Evolutionary conservation across 2,113 vertebrate genomes (phyloP), one percentile per base, ranked within the genome.

Genomic region (Tricholaema leucomelas): DNA sequence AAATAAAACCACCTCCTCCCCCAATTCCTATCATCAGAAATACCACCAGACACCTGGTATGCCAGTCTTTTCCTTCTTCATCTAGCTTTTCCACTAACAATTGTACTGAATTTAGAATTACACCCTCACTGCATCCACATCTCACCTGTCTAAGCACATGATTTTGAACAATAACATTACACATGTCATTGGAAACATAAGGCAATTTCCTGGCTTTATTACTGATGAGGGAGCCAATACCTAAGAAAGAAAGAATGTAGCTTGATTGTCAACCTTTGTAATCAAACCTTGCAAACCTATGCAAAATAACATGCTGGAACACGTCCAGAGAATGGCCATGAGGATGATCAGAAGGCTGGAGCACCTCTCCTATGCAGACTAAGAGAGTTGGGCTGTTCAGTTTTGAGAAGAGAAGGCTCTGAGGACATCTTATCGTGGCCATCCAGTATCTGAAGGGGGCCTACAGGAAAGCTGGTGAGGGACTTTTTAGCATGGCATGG

Each of bases 211-310:
- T 44, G 12, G 0, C 6, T 42, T 86, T 58, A 35, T 54, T 67
- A 81, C 52, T 44, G 60, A 52, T 33, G 15, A 60, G 54, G 33
- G 25, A 79, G 11, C 81, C 0, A 0, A 72, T 44, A 64, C 10
- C 25, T 30, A 66, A 46, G 19, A 15, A 90, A 35, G 38, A 84
- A 81, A 85, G 35, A 84, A 78, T 31, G 30, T 18, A 69, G 27
- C 36, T 61, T 76, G 61, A 65, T 40, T 88, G 59, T 76, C 77
- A 88, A 67, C 31, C 31, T 84, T 44, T 3, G 1, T 58, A 81
- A 84, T 88, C 88, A 95, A 92, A 88, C 36, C 28, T 84, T 65
- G 28, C 31, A 84, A 30, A n/a, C n/a, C 36, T 79, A 79, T 6
- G 33, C 42, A 79, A 94, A 90, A 33, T 12, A 38, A 38, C 38